Conservation (phyloP, 2,113 vertebrate species). For the Vidua chalybeata region DNA sequence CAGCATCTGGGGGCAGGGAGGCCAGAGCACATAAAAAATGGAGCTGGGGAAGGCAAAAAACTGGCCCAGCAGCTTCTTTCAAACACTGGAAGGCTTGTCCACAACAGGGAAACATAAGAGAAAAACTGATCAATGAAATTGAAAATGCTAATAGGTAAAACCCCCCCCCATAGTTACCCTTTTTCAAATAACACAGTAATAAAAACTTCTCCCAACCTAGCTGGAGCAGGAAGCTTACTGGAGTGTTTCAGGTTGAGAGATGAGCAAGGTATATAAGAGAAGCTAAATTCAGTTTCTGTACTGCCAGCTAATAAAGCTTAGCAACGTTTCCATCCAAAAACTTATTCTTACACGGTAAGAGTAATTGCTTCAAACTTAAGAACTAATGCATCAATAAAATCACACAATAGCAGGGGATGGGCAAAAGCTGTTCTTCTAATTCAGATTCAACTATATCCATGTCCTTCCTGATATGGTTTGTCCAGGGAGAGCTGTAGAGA, state of each 20-base stretch:
- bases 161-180: background rate
- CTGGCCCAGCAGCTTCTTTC: background rate
- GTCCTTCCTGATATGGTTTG: background rate
- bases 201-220: background rate
- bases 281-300: background rate
- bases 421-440: background rate
- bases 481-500: background rate
- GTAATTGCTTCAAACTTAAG: background rate
- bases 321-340: background rate
- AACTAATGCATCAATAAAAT: background rate
- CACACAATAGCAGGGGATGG: background rate
- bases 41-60: background rate
- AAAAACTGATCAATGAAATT: background rate
- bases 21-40: background rate
- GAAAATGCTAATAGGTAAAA: background rate
- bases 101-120: background rate
- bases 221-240: background rate
- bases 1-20: background rate
- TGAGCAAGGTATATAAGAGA: background rate
- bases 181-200: background rate
- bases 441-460: background rate
- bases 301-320: background rate
- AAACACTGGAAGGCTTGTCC: background rate
- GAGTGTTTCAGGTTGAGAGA: background rate
- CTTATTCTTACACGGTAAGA: background rate